These are phyloP conservation scores for Sebastes iracundus DNA, from an alignment of 2,797 vertebrate genomes.

Conservation along the genomic window DNA sequence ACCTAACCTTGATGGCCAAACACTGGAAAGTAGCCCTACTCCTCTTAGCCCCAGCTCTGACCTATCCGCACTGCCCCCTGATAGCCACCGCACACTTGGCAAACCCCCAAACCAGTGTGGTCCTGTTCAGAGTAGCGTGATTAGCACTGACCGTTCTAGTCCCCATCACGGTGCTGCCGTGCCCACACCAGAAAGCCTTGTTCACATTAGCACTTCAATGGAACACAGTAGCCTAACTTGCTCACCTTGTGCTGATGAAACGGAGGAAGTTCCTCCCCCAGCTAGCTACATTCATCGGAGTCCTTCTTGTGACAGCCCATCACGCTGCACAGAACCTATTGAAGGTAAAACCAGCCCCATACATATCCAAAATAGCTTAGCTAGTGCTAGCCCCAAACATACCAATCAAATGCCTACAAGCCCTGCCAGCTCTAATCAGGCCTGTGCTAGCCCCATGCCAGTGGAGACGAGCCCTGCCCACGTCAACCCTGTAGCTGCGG, in stretches of 20 bases:
- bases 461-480: neutral
- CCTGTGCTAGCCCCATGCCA: neutral
- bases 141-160: neutral
- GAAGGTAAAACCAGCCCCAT: neutral
- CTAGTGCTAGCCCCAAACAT: constrained; percentile 13
- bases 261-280: neutral
- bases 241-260: constrained; percentile 35
- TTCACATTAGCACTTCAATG: constrained; percentile 54
- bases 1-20: constrained; percentile 36
- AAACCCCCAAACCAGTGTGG: neutral
- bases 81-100: neutral
- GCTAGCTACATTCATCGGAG: neutral
- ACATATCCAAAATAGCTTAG: constrained; percentile 7
- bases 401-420: constrained; percentile 28
- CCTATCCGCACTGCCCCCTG: neutral
- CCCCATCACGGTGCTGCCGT: neutral
- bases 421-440: constrained; percentile 5
- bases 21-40: constrained; percentile 54
- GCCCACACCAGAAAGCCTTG: constrained; percentile 69
- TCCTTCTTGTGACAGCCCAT: constrained; percentile 16
- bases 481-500: neutral
- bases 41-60: neutral
- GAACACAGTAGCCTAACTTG: constrained; percentile 61
- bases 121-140: constrained; percentile 6
- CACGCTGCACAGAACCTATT: constrained; percentile 4